Percentiles rank a stretch among this genome's conserved stretches.
Evolutionary conservation across 2,113 vertebrate genomes (phyloP).

Genomic region (Macheiramphus alcinus): DNA sequence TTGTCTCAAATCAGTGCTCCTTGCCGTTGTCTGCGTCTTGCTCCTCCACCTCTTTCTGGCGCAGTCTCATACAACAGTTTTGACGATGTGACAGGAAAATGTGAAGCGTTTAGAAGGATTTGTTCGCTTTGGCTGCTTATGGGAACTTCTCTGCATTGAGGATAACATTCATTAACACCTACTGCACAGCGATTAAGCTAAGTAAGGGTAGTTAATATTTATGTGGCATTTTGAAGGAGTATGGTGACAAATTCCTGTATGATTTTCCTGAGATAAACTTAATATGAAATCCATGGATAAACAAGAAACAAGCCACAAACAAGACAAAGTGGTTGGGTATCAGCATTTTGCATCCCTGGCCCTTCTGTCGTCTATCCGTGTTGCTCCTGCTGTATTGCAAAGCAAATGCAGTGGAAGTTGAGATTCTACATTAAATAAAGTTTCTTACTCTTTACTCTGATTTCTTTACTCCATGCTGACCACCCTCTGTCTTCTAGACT

Average conservation of each 20-base stretch:
- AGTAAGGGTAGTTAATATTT: neutral
- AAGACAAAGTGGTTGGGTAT: neutral
- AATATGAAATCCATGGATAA: neutral
- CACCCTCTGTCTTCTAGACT: neutral
- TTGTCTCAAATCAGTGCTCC: neutral
- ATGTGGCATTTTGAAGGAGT: neutral
- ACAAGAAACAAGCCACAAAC: neutral
- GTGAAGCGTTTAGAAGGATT: neutral
- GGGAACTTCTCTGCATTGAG: neutral
- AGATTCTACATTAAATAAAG: neutral
- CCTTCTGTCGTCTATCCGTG: neutral
- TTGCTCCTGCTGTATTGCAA: neutral
- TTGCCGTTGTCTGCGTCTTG: neutral
- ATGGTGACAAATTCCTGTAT: neutral
- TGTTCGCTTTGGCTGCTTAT: neutral
- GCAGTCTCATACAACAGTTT: neutral
- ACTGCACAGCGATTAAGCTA: accelerated
- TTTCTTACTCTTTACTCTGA: neutral
- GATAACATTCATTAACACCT: neutral
- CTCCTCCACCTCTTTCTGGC: neutral
- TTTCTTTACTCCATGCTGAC: neutral
- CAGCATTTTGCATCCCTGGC: neutral
- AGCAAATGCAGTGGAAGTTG: neutral
- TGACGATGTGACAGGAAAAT: neutral
- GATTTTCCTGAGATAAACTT: neutral